Evolutionary conservation across 2,113 vertebrate species (phyloP).

Genomic region (Tachysurus fulvidraco): DNA sequence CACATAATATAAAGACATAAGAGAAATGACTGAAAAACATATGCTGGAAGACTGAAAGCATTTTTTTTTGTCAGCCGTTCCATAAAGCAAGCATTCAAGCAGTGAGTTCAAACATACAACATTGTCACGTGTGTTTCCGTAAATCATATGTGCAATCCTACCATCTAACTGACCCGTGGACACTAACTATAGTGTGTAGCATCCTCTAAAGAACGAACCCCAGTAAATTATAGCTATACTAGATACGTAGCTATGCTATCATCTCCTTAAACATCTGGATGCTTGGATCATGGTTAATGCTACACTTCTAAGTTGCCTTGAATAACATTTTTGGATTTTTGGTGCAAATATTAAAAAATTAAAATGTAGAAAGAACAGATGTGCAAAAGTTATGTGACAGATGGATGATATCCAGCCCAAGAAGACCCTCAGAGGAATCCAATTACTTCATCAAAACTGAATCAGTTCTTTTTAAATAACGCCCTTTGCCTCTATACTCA

Average conservation of each 20-base stretch:
- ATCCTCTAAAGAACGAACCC: constrained; percentile 11
- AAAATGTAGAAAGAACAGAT: neutral
- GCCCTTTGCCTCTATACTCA: constrained; percentile 26
- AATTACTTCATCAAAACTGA: constrained; percentile 48
- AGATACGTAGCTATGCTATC: constrained; percentile 1
- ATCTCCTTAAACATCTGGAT: neutral
- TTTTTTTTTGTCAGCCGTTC: too few relatives aligned
- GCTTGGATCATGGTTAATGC: neutral
- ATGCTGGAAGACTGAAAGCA: constrained; percentile 35
- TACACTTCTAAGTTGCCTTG: neutral
- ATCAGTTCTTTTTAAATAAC: constrained; percentile 48
- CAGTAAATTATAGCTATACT: constrained; percentile 14
- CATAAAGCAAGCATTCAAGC: neutral
- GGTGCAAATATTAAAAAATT: too few relatives aligned
- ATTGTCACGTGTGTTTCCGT: neutral
- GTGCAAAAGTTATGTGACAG: neutral
- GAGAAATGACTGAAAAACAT: neutral
- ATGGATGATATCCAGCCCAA: constrained; percentile 40
- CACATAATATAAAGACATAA: neutral
- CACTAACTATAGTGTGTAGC: constrained; percentile 11
- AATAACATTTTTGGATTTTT: too few relatives aligned
- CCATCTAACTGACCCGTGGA: constrained; percentile 7
- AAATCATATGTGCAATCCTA: neutral
- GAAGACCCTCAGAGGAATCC: constrained; percentile 22
- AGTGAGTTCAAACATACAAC: neutral